A percentile compares a stretch with the other conserved stretches of the same genome.
phyloP scores from a whole-genome alignment of 2,888 invertebrate genomes.

The Leptinotarsa tumamoca region DNA sequence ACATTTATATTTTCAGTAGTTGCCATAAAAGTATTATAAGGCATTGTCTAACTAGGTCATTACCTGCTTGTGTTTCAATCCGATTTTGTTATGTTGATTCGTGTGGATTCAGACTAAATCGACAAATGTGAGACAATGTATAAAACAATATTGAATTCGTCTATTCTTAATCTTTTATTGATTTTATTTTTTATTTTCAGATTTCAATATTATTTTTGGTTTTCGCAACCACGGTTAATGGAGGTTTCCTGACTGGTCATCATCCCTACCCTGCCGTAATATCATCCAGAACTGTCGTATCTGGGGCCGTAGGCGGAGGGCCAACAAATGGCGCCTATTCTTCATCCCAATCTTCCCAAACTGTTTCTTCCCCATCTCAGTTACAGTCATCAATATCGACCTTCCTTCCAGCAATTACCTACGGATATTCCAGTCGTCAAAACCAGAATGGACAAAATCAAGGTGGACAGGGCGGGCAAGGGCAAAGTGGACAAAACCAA shows the following conservation, averaged over 20 bases:
- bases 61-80: too few relatives aligned
- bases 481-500: conserved; percentile 8
- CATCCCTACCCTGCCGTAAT: conserved; percentile 35
- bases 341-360: conserved; percentile 40
- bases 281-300: conserved; percentile 32
- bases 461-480: conserved; percentile 17
- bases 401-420: conserved; percentile 27
- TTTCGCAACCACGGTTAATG: conserved; percentile 28
- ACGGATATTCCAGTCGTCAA: conserved; percentile 23
- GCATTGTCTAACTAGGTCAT: too few relatives aligned
- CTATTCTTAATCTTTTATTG: background rate
- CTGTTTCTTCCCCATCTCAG: conserved; percentile 34
- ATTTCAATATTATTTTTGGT: conserved; percentile 25
- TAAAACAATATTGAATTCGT: background rate
- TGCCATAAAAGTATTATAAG: too few relatives aligned
- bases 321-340: conserved; percentile 38
- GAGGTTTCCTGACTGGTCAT: conserved; percentile 36
- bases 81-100: too few relatives aligned
- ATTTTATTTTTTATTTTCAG: conserved; percentile 13
- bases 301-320: conserved; percentile 36
- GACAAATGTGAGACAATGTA: background rate
- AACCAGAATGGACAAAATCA: conserved; percentile 19
- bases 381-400: conserved; percentile 38
- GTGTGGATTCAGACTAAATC: too few relatives aligned
- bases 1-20: too few relatives aligned